Evolutionary conservation across 1,140 invertebrate species (phyloP), one percentile per base, ranked within the genome.

Genomic region (Musca vetustissima): DNA sequence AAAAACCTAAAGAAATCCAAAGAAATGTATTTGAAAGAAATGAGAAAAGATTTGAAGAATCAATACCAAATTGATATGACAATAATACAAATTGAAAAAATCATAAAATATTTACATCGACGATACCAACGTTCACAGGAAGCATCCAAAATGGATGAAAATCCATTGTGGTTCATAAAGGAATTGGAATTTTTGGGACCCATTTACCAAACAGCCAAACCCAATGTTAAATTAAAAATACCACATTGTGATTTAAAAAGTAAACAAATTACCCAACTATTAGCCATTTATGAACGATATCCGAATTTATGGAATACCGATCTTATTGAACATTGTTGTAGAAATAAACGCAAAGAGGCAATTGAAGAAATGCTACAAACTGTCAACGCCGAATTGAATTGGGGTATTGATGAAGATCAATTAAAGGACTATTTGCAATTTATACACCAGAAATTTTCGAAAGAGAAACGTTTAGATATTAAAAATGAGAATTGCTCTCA

Each of bases 231-330:
- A 43, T 21, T 61, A 21, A 32, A 61, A 17, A 19, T 28, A 43
- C 57, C 36, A 11, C 36, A 43, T 13, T 43, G 36, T 43, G 36
- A 43, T 7, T 43, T 43, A 11, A 43, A 6, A 43, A 6, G 13
- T 6, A 17, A 61, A 19, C 67, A 68, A 50, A 47, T 32, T 14
- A 36, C 61, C 13, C 13, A 50, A 15, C 36, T 68, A 36, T 57
- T 59, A 3, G 15, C 24, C n/a, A 64, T 69, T 15, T 69, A 64
- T 36, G 32, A 52, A 50, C 6, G 19, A 32, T 64, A 21, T 43
- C 15, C 57, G 7, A 22, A 61, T n/a, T 59, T 69, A 22, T 69
- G 67, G 67, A 61, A 69, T 64, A 50, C 59, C 21, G 22, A 64
- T 17, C 15, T 64, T 7, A 69, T 69, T 4, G 25, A 59, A 24